A percentile compares a stretch with the other conserved stretches of the same genome.
These are phyloP conservation scores for Aurelia aurita complex sp. Pacific DNA, from an alignment of 30 jellyfish, hydroid and myxozoan genomes.

Conservation along the genomic window DNA sequence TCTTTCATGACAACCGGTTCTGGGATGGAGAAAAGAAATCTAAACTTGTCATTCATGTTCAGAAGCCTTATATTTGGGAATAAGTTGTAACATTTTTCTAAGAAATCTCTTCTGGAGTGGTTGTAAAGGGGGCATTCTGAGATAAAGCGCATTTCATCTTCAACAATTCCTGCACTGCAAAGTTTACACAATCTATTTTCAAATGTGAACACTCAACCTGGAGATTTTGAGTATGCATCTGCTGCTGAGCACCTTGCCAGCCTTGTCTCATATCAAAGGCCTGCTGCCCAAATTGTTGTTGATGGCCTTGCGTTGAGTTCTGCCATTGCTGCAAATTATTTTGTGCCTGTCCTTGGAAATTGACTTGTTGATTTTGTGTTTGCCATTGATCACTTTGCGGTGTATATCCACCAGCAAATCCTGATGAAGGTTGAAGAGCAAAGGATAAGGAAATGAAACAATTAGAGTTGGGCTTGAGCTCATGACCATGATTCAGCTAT, in stretches of 20 bases:
- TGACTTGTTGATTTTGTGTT: not conserved
- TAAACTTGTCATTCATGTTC: no score
- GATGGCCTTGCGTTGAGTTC: not conserved
- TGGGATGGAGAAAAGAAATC: no score
- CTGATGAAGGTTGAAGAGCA: not conserved
- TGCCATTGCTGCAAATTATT: constrained; percentile 23
- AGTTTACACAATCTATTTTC: no score
- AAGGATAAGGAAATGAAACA: not conserved
- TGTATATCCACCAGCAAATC: not conserved
- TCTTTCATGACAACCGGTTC: no score
- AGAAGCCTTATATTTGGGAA: no score
- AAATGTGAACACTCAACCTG: not conserved
- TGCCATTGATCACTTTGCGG: constrained; percentile 4
- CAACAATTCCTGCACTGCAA: no score
- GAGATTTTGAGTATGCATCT: not conserved
- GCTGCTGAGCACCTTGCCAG: constrained; percentile 21
- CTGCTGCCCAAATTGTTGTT: constrained; percentile 13
- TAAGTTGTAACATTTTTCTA: no score
- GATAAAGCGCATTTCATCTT: no score
- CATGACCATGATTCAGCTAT: no score
- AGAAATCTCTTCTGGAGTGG: no score
- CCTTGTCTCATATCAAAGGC: not conserved
- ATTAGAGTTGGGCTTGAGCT: no score
- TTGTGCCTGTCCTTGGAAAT: not conserved
- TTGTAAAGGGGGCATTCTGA: no score